Evolutionary conservation across 2,113 vertebrate genomes (phyloP), one percentile per base, ranked within the genome.

Genomic region (Toxotes chatareus): DNA sequence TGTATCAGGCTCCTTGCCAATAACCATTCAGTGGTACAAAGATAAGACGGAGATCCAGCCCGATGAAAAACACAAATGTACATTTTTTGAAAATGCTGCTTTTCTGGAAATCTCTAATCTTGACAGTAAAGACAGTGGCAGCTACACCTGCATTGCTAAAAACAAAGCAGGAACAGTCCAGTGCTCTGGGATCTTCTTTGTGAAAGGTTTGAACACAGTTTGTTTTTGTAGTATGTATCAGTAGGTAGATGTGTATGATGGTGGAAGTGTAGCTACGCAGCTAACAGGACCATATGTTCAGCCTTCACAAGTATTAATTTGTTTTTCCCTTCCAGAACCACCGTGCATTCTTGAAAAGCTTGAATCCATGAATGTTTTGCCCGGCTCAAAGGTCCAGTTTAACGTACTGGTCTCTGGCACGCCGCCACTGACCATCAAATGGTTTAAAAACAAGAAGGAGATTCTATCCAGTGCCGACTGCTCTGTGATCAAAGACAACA

Each of bases 391-490:
- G 91, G 97, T 99, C 82, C 96, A 97, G 32, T 96, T 99, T 88
- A 97, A 96, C 77, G 95, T 96, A 0, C 90, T 97, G 80, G 86
- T 99, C 56, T 96, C 95, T 79, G 98, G 98, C 53, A 97, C 98
- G 0, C 93, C 96, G 5, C 98, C 98, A 21, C 89, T 99, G 86
- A 96, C 94, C 47, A 98, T 97, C 85, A 99, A 97, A 76, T 99
- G 98, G 98, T 98, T 98, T 94, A 99, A 97, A 92, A 95, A 98
- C 86, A 96, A 96, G 89, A 99, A 97, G 82, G 97, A 98, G 86
- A 89, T 99, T 72, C 84, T 96, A 42, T 96, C 98, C 0, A 96
- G 96, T 40, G 91, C 95, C 0, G 95, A 95, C 89, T 96, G 96
- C 86, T 96, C 94, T 0, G 93, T 99, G 79, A 95, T 94, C 91